Base-by-base conservation (phyloP, 2,113 vertebrate species). In the Benitochromis conjunctus region DNA sequence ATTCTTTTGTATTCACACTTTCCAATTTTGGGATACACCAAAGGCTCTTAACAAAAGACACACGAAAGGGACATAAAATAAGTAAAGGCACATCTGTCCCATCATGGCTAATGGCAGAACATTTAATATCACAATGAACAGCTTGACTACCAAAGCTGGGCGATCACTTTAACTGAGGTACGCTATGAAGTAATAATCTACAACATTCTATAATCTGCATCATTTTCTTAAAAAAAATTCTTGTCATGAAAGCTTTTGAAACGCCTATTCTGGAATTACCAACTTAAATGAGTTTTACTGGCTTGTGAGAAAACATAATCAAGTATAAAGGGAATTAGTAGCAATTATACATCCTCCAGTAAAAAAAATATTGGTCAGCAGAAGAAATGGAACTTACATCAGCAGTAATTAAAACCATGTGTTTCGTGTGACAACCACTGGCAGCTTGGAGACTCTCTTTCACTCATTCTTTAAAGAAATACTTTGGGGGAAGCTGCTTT, bases 1-100 rank as follows among this genome's bases (percentile, higher is more conserved):
- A 87, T 87, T 86, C 79, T 66, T 64, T 84, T 71, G 19, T 57
- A 58, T 62, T 85, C 82, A 77, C 60, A 88, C 60, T 88, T 91
- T 86, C 58, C 57, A 80, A 56, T 82, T 81, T 10, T 80, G 66
- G 62, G 46, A 64, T 81, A 83, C 60, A 71, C 74, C 79, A 57
- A 71, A 46, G 6, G 11, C 82, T 86, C 77, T 88, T 87, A 87
- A 84, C 76, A 60, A 69, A 80, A 89, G 60, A 71, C 66, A 60
- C 80, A 82, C 77, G 34, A 78, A 89, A 84, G 60, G 56, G 74
- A 76, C 82, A 82, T 77, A 36, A 78, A 89, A 84, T 77, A 83
- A 86, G 81, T 79, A 29, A 84, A 90, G 84, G 43, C 69, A 43
- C 11, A 6, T 81, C 57, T 69, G 21, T 26, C 69, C 9, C 43